Evolutionary conservation across 2,888 invertebrate species (phyloP), one percentile per base, ranked within the genome.

Genomic region (Apamea crenata): DNA sequence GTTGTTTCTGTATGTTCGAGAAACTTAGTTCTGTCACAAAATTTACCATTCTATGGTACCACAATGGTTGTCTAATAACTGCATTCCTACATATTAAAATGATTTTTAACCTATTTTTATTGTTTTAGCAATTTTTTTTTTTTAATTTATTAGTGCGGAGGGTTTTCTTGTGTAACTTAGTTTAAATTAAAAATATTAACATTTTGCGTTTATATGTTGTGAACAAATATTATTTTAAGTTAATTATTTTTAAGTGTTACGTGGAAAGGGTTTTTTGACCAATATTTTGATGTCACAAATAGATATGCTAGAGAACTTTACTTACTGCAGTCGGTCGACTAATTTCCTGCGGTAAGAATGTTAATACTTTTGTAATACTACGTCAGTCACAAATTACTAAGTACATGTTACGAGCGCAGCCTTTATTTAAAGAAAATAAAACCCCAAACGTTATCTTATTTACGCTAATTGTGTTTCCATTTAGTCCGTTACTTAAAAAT

Each of bases 41-140:
- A 73, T 50, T 63, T 72, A 74, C 69, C 72, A 65, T 16, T 8
- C 2, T n/a, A n/a, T 32, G 72, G 70, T 77, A 69, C 77, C 74
- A 77, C 63, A 78, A 89, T 78, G 89, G 89, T 88, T 88, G 90
- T 90, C 89, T 80, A 77, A 74, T 81, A 81, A 86, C 80, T 90
- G 88, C 91, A 91, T 91, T 91, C 91, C 91, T 89, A 83, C 79
- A 40, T 82, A 47, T n/a, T 81, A 77, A 86, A 83, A 77, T 82
- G 77, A 85, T 84, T 84, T 84, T 66, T 66, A 78, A 75, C 61
- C 47, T 29, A 69, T 72, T 80, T 82, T 85, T 80, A 82, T 84
- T 81, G 85, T 73, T 86, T 80, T 89, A 89, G 81, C 78, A 77
- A 36, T 86, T 87, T 78, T 83, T 87, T 79, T 83, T 87, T 90